These are phyloP conservation scores for Caenorhabditis sinica DNA, from an alignment of 2,888 invertebrate species.

Conservation along the genomic window DNA sequence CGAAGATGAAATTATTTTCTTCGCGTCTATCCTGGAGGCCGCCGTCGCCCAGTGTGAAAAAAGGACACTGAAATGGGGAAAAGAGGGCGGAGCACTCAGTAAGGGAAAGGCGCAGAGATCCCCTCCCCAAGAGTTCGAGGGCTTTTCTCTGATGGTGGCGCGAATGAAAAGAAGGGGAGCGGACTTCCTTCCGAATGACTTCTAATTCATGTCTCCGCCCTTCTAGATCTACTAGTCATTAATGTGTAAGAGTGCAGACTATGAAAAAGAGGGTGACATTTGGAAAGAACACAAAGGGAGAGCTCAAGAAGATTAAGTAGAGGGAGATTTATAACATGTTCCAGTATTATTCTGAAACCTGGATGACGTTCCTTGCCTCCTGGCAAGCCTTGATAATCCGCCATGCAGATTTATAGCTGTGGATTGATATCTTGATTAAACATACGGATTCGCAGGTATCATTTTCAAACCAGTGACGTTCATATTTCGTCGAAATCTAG, in stretches of 20 bases:
- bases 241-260: neutral
- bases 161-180: neutral
- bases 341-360: neutral
- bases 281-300: neutral
- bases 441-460: neutral
- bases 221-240: too few relatives aligned
- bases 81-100: conserved; percentile 47
- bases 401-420: neutral
- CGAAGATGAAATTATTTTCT: conserved; percentile 65
- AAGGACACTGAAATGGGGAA: conserved; percentile 31
- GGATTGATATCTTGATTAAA: neutral
- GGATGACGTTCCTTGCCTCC: neutral
- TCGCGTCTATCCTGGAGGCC: conserved; percentile 47
- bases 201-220: too few relatives aligned
- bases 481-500: neutral
- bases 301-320: neutral
- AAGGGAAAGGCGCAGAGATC: neutral
- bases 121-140: neutral
- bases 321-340: neutral
- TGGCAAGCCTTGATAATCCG: too few relatives aligned
- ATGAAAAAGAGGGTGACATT: too few relatives aligned
- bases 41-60: conserved; percentile 56
- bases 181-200: too few relatives aligned
- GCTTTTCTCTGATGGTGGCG: conserved; percentile 26
- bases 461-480: neutral